Base-by-base conservation (phyloP, 2,888 invertebrate species). In the Pyrochroa serraticornis region DNA sequence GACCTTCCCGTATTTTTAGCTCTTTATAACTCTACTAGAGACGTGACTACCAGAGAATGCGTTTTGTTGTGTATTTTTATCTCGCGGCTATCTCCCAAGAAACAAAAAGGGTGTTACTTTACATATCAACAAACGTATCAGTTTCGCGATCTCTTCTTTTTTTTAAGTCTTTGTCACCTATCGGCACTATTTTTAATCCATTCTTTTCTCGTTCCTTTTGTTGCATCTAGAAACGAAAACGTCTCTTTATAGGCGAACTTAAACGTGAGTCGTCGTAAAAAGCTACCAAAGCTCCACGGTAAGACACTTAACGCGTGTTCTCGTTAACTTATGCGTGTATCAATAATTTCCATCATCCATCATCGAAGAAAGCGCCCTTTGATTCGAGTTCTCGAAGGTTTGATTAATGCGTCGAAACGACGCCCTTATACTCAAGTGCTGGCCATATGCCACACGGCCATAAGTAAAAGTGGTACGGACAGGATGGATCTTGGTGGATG, bases 1-100 rank as follows among this genome's bases (percentile, higher is more conserved):
- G 58, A 47, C 65, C 64, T 61, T 64, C 61, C 57, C 60, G 58
- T 71, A 71, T 70, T 69, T 70, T 71, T 70, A 70, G 71, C 43
- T 51, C 60, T 62, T 58, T 65, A 60, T 51, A 55, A 50, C 60
- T 62, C 62, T 61, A 63, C 58, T 66, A 64, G 50, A 51, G 63
- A 66, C 64, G 64, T 58, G 63, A 63, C 64, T 59, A 39, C 60
- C 38, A 60, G 56, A 65, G 64, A 68, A 67, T 66, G 66, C 67
- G 68, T 70, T 71, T 71, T 71, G 68, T 70, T 66, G 63, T 62
- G 54, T 72, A 71, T 71, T 72, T 71, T 70, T 72, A 70, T 69
- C 67, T 58, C 39, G 42, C 61, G 50, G n/a, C 62, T 60, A 66
- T 64, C 60, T 54, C 59, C 60, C 61, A 62, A 52, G 60, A 65